phyloP scores from a whole-genome alignment of 2,113 vertebrate species.

The Vireo altiloquus region DNA sequence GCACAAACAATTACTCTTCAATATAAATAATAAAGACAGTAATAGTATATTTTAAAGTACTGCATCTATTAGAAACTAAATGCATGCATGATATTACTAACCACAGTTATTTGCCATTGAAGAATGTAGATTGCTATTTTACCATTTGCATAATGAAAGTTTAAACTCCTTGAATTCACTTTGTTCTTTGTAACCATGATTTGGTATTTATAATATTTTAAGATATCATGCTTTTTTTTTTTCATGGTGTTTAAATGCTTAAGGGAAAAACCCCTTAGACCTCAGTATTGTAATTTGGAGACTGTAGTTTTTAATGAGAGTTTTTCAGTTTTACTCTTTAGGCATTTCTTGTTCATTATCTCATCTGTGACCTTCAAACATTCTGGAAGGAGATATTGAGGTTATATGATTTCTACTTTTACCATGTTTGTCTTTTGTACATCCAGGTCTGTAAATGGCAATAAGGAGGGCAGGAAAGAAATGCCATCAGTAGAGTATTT shows the following conservation, averaged over 20 bases:
- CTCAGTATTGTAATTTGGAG: slow-evolving; percentile 23
- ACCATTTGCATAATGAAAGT: slow-evolving; percentile 35
- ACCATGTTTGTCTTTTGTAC: background rate
- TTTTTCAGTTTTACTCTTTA: background rate
- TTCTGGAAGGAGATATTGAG: background rate
- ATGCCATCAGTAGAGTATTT: background rate
- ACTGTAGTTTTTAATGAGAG: slow-evolving; percentile 43
- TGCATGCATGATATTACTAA: slow-evolving; percentile 12
- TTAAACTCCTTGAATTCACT: slow-evolving; percentile 31
- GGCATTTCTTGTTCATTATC: slow-evolving; percentile 36
- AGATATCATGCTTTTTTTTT: slow-evolving; percentile 27
- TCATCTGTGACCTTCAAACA: slow-evolving; percentile 40
- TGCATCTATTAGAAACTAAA: slow-evolving; percentile 43
- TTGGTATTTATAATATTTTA: slow-evolving; percentile 58
- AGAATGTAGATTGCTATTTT: slow-evolving; percentile 31
- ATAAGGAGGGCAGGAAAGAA: background rate
- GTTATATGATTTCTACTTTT: background rate
- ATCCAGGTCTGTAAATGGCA: background rate
- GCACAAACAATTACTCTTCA: slow-evolving; percentile 1
- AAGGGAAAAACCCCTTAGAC: slow-evolving; percentile 33
- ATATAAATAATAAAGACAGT: background rate
- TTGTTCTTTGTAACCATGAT: background rate
- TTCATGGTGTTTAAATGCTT: slow-evolving; percentile 6
- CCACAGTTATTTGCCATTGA: slow-evolving; percentile 41
- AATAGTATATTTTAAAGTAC: slow-evolving; percentile 6